phyloP scores from a whole-genome alignment of 2,888 invertebrate genomes.

The Galerucella calmariensis region DNA sequence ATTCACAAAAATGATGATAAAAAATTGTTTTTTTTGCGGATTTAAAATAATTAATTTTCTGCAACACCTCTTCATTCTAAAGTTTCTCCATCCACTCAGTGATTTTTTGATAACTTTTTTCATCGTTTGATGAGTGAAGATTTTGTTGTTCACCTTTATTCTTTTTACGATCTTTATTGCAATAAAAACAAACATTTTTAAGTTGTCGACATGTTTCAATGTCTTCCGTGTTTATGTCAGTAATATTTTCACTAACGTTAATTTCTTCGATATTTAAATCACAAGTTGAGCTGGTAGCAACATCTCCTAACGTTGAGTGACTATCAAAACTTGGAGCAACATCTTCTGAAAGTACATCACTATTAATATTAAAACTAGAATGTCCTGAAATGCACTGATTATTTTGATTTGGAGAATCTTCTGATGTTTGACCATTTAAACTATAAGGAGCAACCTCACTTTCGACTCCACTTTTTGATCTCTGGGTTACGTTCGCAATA shows the following conservation, averaged over 20 bases:
- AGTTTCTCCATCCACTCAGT: conserved; percentile 29
- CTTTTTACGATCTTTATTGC: conserved; percentile 24
- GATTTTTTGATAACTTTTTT: conserved; percentile 36
- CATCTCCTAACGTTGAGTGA: conserved; percentile 16
- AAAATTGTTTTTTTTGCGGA: conserved; percentile 17
- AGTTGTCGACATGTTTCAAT: conserved; percentile 21
- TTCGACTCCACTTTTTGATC: conserved; percentile 9
- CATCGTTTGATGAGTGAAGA: conserved; percentile 34
- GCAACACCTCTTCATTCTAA: conserved; percentile 30
- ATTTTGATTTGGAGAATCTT: conserved; percentile 7
- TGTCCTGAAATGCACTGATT: conserved; percentile 16
- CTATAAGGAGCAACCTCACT: conserved; percentile 15
- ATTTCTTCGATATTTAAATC: conserved; percentile 18
- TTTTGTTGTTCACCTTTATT: conserved; percentile 36
- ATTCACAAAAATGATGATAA: conserved; percentile 12
- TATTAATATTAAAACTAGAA: background rate
- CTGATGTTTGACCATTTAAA: conserved; percentile 16
- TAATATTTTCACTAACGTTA: conserved; percentile 9
- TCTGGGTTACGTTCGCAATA: conserved; percentile 4
- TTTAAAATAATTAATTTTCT: conserved; percentile 24
- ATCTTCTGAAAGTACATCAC: conserved; percentile 20
- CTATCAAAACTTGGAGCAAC: conserved; percentile 13
- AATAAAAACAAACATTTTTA: conserved; percentile 36
- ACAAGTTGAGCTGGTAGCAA: conserved; percentile 11
- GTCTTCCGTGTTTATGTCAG: conserved; percentile 5